phyloP scores from a whole-genome alignment of 2,797 vertebrate species.

The Paratrypauchen microcephalus region DNA sequence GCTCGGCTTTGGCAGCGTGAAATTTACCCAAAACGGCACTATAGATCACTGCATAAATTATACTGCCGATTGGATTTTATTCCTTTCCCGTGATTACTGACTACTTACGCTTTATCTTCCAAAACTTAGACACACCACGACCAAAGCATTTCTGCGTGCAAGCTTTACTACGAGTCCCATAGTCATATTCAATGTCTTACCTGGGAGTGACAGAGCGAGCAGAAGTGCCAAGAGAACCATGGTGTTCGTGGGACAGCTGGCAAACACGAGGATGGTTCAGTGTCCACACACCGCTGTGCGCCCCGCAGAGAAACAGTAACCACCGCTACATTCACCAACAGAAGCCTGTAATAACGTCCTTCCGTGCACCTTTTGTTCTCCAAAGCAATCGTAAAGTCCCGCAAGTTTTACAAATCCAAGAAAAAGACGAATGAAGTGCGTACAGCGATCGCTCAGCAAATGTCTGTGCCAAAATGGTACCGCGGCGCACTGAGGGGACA shows the following conservation, averaged over 20 bases:
- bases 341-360: conserved; percentile 9
- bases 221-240: conserved; percentile 69
- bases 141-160: background rate
- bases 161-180: background rate
- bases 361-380: conserved; percentile 8
- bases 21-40: conserved; percentile 21
- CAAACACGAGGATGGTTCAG: conserved; percentile 43
- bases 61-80: background rate
- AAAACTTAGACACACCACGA: background rate
- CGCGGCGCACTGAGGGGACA: conserved; percentile 12
- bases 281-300: conserved; percentile 42
- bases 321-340: conserved; percentile 46
- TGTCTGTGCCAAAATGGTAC: conserved; percentile 20
- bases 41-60: background rate
- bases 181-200: conserved; percentile 45
- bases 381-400: conserved; percentile 30
- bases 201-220: conserved; percentile 63
- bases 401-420: conserved; percentile 40
- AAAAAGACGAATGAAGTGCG: conserved; percentile 21
- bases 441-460: conserved; percentile 13
- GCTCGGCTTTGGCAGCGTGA: conserved; percentile 13
- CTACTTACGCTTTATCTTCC: background rate
- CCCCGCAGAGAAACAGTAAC: conserved; percentile 40
- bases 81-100: background rate
- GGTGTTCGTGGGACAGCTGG: conserved; percentile 30